Evolutionary conservation across 2,113 vertebrate genomes (phyloP), one percentile per base, ranked within the genome.

Genomic region (Neodontobutis hainanensis): DNA sequence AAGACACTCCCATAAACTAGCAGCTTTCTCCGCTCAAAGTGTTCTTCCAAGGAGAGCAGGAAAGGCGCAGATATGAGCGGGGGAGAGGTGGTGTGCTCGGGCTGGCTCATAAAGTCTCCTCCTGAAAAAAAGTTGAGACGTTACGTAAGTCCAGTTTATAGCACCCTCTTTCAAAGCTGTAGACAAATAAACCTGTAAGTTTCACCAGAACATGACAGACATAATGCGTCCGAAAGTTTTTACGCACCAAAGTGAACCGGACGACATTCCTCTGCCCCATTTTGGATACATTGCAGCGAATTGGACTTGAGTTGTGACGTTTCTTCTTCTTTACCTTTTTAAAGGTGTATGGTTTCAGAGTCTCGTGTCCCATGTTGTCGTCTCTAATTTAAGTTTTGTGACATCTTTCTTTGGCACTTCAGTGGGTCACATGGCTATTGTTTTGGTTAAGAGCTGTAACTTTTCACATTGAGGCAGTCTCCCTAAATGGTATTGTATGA

Each of bases 101-200:
- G 96, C 65, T 98, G 96, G 96, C 93, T 98, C 56, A 94, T 95
- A 91, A 98, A 98, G 93, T 98, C 96, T 58, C 96, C 96, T 67
- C 96, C 96, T 83, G 96, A 98, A 91, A 98, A 98, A 88, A 98
- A 98, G 95, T 94, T 98, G 92, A 95, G 97, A 91, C 96, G 97
- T 94, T 99, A 98, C 92, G 97, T 99, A 96, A 98, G 97, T 99
- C 75, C 62, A 71, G 74, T 82, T 81, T 77, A 74, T 83, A 50
- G 81, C 66, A 44, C 73, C 56, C 86, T 61, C 34, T 66, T 70
- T 86, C 61, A 76, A n/a, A 65, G 58, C 52, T 73, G 66, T 51
- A 45, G 50, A 65, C 52, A 67, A 68, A 46, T 58, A 61, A 73
- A 60, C 53, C 65, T 10, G 14, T 43, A 40, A 11, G 74, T 57